Evolutionary conservation across 2,888 invertebrate species (phyloP), one percentile per base, ranked within the genome.

Genomic region (Drosophila testacea): DNA sequence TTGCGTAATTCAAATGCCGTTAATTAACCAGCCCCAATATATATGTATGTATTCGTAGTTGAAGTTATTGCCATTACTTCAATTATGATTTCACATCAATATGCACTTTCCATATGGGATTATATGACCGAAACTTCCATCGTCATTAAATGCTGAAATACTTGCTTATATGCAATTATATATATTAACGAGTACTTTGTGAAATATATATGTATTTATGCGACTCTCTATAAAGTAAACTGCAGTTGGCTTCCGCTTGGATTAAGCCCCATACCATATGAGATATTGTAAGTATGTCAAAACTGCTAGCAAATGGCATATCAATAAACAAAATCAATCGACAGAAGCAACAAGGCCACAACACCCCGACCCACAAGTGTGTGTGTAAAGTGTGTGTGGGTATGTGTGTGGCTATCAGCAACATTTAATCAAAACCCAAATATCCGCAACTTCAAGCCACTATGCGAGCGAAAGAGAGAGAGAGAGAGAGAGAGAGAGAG

Each of bases 391-490:
- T 16, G 38, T 38, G 52, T 61, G 27, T 44, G 27, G 28, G 34
- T 34, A 28, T 44, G 30, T 57, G 13, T 65, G 41, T 52, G 62
- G 32, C 56, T 68, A 86, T 83, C 81, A 69, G 80, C 60, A 77
- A 83, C 81, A 80, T 83, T 84, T 87, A 84, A 83, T 83, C 83
- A 82, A 88, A 75, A 60, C 75, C 64, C 67, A 76, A 72, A 73
- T 67, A 66, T 60, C 64, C 71, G 55, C 68, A 77, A 54, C 56
- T 62, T 57, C 60, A 42, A 60, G 64, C 61, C 54, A 74, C 62
- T 38, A 38, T 59, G 54, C 65, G n/a, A 55, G 22, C 63, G 54
- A 16, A 13, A 38, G 36, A 5, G 10, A 22, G 22, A 34, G 30
- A 30, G n/a, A 13, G 10, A 22, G 22, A 34, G 30, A 30, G n/a